phyloP scores from a whole-genome alignment of 2,888 invertebrate species.

The Drosophila anomalata region DNA sequence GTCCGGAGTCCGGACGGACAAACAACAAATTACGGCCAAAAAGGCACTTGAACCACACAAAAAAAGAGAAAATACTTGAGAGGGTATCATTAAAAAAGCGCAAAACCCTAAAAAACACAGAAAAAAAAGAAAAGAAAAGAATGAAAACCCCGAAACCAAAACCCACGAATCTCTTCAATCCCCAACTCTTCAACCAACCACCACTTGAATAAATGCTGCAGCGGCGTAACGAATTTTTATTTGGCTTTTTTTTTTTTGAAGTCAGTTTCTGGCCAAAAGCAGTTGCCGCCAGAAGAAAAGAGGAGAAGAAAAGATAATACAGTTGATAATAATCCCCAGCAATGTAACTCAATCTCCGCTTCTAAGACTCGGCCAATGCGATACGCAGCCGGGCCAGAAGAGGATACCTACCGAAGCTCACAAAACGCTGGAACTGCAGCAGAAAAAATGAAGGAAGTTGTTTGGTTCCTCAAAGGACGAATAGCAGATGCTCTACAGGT shows the following conservation, averaged over 20 bases:
- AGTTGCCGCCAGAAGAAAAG: slow-evolving; percentile 28
- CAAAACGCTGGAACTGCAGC: slow-evolving; percentile 19
- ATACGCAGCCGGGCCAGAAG: slow-evolving; percentile 57
- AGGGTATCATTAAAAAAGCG: slow-evolving; percentile 68
- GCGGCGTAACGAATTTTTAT: slow-evolving; percentile 79
- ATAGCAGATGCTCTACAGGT: background rate
- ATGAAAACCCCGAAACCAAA: slow-evolving; percentile 40
- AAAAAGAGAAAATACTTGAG: slow-evolving; percentile 42
- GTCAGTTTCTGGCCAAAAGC: slow-evolving; percentile 25
- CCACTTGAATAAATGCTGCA: slow-evolving; percentile 53
- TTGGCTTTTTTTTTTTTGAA: slow-evolving; percentile 61
- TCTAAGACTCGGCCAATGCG: slow-evolving; percentile 66
- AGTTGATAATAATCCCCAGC: slow-evolving; percentile 80
- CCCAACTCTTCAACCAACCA: slow-evolving; percentile 1
- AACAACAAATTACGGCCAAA: slow-evolving; percentile 63
- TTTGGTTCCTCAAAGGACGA: background rate
- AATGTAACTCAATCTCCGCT: slow-evolving; percentile 77
- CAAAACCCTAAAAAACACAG: slow-evolving; percentile 28
- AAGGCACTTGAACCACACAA: slow-evolving; percentile 34
- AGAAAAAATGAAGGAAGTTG: slow-evolving; percentile 12
- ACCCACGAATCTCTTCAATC: slow-evolving; percentile 34
- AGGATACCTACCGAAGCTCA: slow-evolving; percentile 46
- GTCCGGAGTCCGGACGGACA: slow-evolving; percentile 25
- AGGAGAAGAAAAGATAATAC: slow-evolving; percentile 65
- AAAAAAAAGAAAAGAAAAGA: background rate